Conservation (phyloP, 2,888 invertebrate species). For the Drosophila eohydei region DNA sequence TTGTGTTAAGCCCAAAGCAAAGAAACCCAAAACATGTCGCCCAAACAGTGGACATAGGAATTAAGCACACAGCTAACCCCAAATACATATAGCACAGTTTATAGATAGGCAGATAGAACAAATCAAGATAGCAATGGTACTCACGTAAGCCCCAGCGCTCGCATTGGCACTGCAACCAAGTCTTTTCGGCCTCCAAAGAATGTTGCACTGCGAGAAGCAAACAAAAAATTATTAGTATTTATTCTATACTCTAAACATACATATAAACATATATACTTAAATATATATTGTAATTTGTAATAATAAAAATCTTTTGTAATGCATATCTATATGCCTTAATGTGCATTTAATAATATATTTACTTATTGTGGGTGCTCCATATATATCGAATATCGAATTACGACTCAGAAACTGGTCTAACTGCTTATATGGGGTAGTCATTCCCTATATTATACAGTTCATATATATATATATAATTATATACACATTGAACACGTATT, state of each 20-base stretch:
- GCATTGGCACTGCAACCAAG: constrained; percentile 95
- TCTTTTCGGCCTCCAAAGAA: constrained; percentile 94
- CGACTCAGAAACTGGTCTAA: constrained; percentile 18
- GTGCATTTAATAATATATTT: background rate
- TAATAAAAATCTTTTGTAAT: background rate
- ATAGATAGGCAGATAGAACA: constrained; percentile 18
- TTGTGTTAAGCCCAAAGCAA: constrained; percentile 39
- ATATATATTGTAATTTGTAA: background rate
- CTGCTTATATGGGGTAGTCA: background rate
- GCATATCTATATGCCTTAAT: background rate
- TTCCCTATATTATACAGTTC: background rate
- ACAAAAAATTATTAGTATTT: background rate
- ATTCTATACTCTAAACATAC: background rate
- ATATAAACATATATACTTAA: background rate
- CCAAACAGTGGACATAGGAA: constrained; percentile 31
- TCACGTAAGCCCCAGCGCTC: constrained; percentile 91
- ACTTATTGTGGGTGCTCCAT: constrained; percentile 2
- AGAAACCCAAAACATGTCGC: constrained; percentile 26
- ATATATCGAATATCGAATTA: constrained; percentile 7
- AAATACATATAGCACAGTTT: constrained; percentile 26
- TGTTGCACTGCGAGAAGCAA: constrained; percentile 88
- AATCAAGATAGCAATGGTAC: constrained; percentile 52
- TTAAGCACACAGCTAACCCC: constrained; percentile 47
- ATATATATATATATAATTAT: background rate
- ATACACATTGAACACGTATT: background rate